Evolutionary conservation across 2,888 invertebrate genomes (phyloP), one percentile per base, ranked within the genome.

Genomic region (Rugalucina vietnamica): DNA sequence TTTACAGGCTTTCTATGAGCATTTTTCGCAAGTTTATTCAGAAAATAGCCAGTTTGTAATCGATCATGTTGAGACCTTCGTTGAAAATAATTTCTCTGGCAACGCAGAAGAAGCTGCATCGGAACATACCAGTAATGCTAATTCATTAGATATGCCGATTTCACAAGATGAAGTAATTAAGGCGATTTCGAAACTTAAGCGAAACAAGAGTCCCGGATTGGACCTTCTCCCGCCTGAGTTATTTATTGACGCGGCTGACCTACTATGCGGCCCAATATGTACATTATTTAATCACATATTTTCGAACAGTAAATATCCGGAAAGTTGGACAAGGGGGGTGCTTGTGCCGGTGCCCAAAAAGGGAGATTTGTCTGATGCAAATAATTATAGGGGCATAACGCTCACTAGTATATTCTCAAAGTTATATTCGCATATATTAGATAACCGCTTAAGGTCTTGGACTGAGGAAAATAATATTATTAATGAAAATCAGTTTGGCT

Each of bases 301-400:
- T 39, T n/a, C n/a, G 29, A 76, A 76, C 24, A 39, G 36, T 39
- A 24, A 65, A 12, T 76, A 76, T 39, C 69, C 76, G 14, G 65
- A 60, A 21, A 76, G 27, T 27, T 76, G 76, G 76, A 32, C 69
- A n/a, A 24, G n/a, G 1, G 76, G 65, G 18, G 57, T 75, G 8
- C 34, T 75, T 1, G 74, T 74, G 27, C 75, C 75, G 27, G 57
- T 75, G n/a, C 75, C 75, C 8, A 50, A 75, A 34, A 75, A 75
- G 29, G 72, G 72, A 1, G 39, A 39, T 21, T 12, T 43, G 10
- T 49, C 43, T 24, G 72, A 72, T n/a, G 72, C 39, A 4, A 76
- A 69, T 76, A 76, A 76, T 69, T 76, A 76, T 27, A 76, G 76
- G 32, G 69, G 69, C 1, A 76, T 76, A 76, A 76, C 76, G 0